phyloP scores from a whole-genome alignment of 2,113 vertebrate genomes.

The Sphaerodactylus townsendi region DNA sequence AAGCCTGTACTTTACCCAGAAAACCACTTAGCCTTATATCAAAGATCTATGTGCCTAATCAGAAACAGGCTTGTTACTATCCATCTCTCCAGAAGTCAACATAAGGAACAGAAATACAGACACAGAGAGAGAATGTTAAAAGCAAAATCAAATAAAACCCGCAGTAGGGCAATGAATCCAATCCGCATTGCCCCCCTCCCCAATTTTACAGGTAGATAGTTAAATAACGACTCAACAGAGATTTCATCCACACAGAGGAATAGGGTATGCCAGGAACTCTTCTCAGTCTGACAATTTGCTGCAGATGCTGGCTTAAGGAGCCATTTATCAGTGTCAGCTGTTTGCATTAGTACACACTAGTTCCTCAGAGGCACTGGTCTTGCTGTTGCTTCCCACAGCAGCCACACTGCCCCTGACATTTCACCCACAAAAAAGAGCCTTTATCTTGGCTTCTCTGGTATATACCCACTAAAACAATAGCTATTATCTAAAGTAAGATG shows the following conservation, averaged over 20 bases:
- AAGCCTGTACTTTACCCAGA: slow-evolving; percentile 25
- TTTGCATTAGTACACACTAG: slow-evolving; percentile 35
- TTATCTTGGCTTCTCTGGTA: slow-evolving; percentile 46
- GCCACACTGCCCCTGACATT: slow-evolving; percentile 42
- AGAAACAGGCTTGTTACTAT: slow-evolving; percentile 38
- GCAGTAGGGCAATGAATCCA: slow-evolving; percentile 51
- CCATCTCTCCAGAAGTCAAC: slow-evolving; percentile 24
- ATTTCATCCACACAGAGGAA: slow-evolving; percentile 49
- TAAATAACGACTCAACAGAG: slow-evolving; percentile 53
- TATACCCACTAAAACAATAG: slow-evolving; percentile 38
- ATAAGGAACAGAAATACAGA: slow-evolving; percentile 6
- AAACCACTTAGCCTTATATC: slow-evolving; percentile 24
- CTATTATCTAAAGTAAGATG: slow-evolving; percentile 20
- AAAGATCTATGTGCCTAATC: slow-evolving; percentile 45
- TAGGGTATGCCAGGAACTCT: slow-evolving; percentile 51
- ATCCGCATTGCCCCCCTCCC: slow-evolving; percentile 24
- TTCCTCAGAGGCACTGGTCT: slow-evolving; percentile 27
- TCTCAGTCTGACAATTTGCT: slow-evolving; percentile 45
- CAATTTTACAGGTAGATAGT: slow-evolving; percentile 35
- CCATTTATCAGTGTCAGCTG: slow-evolving; percentile 65
- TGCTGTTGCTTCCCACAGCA: slow-evolving; percentile 30
- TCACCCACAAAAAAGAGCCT: slow-evolving; percentile 44
- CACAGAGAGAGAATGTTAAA: slow-evolving; percentile 17
- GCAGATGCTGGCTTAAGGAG: slow-evolving; percentile 39
- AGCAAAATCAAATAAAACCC: slow-evolving; percentile 47